Evolutionary conservation across 2,113 vertebrate genomes (phyloP).

Genomic region (Lipophrys pholis): DNA sequence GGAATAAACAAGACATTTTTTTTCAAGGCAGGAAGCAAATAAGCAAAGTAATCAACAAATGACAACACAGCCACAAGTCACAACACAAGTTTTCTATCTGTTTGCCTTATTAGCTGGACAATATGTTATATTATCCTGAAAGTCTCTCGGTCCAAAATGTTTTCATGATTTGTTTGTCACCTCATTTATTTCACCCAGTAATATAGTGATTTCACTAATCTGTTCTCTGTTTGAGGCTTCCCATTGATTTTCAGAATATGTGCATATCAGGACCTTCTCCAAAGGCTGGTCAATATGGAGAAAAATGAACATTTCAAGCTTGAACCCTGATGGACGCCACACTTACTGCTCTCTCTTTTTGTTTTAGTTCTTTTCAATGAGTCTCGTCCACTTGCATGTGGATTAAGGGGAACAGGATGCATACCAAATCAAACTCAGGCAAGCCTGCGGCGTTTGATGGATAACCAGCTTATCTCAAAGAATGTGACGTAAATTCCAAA

Average conservation of each 20-base stretch:
- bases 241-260: neutral
- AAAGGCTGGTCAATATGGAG: slow-evolving; percentile 1
- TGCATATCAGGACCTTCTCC: slow-evolving; percentile 6
- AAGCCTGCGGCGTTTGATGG: neutral
- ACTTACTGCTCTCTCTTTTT: neutral
- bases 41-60: too few species aligned
- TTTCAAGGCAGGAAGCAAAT: too few species aligned
- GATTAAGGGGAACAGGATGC: slow-evolving; percentile 13
- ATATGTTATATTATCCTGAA: neutral
- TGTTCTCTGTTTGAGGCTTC: neutral
- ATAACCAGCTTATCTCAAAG: slow-evolving; percentile 1
- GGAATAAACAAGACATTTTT: neutral
- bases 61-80: neutral
- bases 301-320: slow-evolving; percentile 14
- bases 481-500: slow-evolving; percentile 15
- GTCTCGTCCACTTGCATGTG: neutral
- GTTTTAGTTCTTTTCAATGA: neutral
- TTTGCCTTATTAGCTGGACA: neutral
- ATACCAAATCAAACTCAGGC: slow-evolving; percentile 11
- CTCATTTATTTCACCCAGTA: neutral
- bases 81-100: neutral
- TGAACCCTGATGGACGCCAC: slow-evolving; percentile 9
- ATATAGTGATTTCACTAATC: neutral
- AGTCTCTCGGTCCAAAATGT: neutral
- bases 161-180: slow-evolving; percentile 5